Evolutionary conservation across 2,797 vertebrate genomes (phyloP), one percentile per base, ranked within the genome.

Genomic region (Onychomys arenicola): DNA sequence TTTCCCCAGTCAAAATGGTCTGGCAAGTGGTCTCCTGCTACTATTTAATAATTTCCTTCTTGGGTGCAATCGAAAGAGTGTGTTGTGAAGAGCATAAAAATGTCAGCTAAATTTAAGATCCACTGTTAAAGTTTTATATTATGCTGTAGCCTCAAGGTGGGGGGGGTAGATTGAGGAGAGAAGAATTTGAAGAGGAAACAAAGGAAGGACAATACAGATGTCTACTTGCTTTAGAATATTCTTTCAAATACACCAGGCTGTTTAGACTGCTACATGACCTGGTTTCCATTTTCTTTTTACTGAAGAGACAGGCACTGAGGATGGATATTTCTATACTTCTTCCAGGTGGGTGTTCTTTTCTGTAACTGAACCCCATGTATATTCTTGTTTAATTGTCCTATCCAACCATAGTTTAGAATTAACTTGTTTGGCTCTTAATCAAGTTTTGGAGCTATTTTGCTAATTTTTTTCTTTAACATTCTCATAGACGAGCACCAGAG

Each of bases 41-140:
- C 86, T 97, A 87, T 97, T 98, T 98, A 98, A 98, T 98, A 98
- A 98, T 97, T 96, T 95, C 97, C 97, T 98, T 98, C 98, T 98
- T 98, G 96, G 98, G 97, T 98, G 95, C 96, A 98, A 98, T 98
- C 96, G 98, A 97, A 97, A 96, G 97, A 97, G 89, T 98, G 96
- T 98, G 96, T 98, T 97, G 95, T 98, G 97, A 98, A 76, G 55
- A 97, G 98, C 98, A 96, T 97, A 98, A 98, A 98, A 98, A 97
- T 98, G 93, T 73, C 98, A 98, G 93, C 96, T 97, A 98, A 98
- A 98, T 98, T 97, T 98, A 97, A 97, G 96, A 95, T 95, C 91
- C 52, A 94, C 95, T 91, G 89, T 98, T 97, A 97, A 97, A 94
- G 55, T 84, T 98, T 97, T 95, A 97, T 97, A 90, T 97, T 96